Conservation (phyloP, 2,888 invertebrate species). For the Amblyjoppa proteus region DNA sequence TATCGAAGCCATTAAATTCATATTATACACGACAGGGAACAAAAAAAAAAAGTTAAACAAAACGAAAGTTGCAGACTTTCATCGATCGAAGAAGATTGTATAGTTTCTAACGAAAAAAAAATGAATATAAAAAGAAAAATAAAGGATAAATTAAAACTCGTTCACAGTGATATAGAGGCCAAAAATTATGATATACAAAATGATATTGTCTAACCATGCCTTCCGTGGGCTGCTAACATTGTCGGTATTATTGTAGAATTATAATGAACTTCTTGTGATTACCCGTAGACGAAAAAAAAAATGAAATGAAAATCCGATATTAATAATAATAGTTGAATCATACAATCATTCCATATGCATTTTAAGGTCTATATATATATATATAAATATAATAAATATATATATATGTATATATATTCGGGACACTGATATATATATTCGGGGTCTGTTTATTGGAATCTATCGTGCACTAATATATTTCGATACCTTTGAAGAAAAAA, state of each 20-base stretch:
- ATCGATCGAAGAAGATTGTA: slow-evolving; percentile 36
- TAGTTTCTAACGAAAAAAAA: slow-evolving; percentile 45
- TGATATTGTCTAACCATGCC: slow-evolving; percentile 69
- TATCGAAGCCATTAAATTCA: slow-evolving; percentile 35
- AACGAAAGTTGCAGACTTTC: slow-evolving; percentile 51
- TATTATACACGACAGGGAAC: slow-evolving; percentile 73
- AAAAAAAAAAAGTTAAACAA: slow-evolving; percentile 70
- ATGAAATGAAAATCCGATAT: slow-evolving; percentile 17
- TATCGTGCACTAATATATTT: slow-evolving; percentile 51
- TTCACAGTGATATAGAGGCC: slow-evolving; percentile 74
- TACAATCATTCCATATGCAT: slow-evolving; percentile 78
- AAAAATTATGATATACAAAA: slow-evolving; percentile 73
- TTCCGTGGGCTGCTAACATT: slow-evolving; percentile 65
- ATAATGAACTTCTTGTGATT: slow-evolving; percentile 73
- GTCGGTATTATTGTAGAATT: slow-evolving; percentile 72
- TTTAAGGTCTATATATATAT: slow-evolving; percentile 67
- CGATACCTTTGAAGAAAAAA: slow-evolving; percentile 46
- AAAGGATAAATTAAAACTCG: slow-evolving; percentile 37
- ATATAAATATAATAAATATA: slow-evolving; percentile 37
- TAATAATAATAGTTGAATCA: slow-evolving; percentile 48
- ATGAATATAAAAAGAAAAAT: slow-evolving; percentile 8
- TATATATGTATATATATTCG: background rate
- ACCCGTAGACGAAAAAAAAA: slow-evolving; percentile 68
- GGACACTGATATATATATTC: slow-evolving; percentile 13
- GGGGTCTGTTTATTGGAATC: slow-evolving; percentile 22